Conservation (phyloP, 2,113 vertebrate genomes). For the Mormyrus lacerda region DNA sequence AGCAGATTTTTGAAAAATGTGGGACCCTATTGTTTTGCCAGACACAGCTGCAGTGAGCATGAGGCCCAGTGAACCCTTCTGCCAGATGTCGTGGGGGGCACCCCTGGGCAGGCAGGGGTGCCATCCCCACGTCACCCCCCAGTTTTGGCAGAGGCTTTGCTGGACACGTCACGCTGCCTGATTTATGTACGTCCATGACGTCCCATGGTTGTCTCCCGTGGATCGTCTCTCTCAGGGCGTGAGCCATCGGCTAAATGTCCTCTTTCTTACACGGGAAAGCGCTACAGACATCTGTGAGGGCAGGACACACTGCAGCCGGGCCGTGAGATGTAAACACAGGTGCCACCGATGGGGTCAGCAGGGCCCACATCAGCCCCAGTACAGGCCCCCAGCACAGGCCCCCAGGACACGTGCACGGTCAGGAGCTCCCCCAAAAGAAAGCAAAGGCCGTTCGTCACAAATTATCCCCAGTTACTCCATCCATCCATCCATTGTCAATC, state of each 20-base stretch:
- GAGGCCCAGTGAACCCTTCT: background rate
- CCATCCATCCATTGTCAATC: background rate
- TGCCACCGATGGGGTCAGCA: background rate
- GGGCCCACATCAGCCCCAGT: background rate
- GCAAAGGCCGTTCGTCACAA: background rate
- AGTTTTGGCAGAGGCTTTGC: background rate
- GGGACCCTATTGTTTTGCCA: background rate
- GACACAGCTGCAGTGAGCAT: background rate
- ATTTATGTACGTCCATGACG: background rate
- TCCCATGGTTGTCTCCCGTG: background rate
- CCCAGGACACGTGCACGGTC: background rate
- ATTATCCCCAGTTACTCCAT: background rate
- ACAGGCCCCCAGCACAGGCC: background rate
- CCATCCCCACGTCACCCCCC: background rate
- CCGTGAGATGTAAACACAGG: background rate
- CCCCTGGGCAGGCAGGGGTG: background rate
- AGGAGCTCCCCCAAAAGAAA: background rate
- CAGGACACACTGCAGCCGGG: background rate
- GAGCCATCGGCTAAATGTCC: background rate
- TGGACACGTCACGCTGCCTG: background rate
- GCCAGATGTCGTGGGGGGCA: background rate
- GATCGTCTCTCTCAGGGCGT: background rate
- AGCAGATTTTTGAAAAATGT: slow-evolving; percentile 1
- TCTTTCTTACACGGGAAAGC: background rate
- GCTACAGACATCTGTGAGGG: background rate